Evolutionary conservation across 2,797 vertebrate genomes (phyloP).

Genomic region (Anguilla pacifica): DNA sequence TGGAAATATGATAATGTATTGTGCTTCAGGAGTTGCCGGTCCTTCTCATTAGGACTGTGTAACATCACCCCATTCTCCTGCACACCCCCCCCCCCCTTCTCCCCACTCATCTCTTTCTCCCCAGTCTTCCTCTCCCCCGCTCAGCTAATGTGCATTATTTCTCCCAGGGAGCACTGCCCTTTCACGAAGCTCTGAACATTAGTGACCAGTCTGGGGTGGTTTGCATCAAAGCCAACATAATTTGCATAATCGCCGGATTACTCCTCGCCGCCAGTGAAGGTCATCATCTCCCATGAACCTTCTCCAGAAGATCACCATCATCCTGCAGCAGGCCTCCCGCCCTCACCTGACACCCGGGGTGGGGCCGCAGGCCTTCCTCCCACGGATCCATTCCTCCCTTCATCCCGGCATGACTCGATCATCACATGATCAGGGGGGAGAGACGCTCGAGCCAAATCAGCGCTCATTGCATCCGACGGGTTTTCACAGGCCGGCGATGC

Average conservation of each 20-base stretch:
- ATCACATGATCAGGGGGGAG: neutral
- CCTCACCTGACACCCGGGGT: conserved; percentile 25
- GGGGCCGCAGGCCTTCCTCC: conserved; percentile 8
- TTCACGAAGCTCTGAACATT: conserved; percentile 92
- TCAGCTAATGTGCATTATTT: conserved; percentile 80
- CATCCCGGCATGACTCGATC: conserved; percentile 20
- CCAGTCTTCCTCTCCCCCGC: conserved; percentile 38
- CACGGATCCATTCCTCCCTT: conserved; percentile 28
- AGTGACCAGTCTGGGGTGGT: conserved; percentile 84
- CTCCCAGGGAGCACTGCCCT: conserved; percentile 95
- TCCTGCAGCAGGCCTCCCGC: conserved; percentile 1
- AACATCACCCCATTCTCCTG: conserved; percentile 43
- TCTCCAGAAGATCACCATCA: conserved; percentile 22
- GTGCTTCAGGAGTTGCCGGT: conserved; percentile 77
- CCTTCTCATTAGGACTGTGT: conserved; percentile 47
- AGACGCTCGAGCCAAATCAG: conserved; percentile 32
- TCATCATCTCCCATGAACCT: conserved; percentile 50
- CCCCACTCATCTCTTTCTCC: conserved; percentile 26
- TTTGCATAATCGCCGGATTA: conserved; percentile 91
- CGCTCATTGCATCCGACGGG: conserved; percentile 56
- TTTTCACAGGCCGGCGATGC: conserved; percentile 28
- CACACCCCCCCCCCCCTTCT: conserved; percentile 22
- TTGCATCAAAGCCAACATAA: conserved; percentile 81
- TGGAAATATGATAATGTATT: conserved; percentile 99
- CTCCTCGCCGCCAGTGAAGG: conserved; percentile 69